A percentile compares a stretch with the other conserved stretches of the same genome.
phyloP scores from a whole-genome alignment of 2,797 vertebrate species.

The Pangasius djambal region DNA sequence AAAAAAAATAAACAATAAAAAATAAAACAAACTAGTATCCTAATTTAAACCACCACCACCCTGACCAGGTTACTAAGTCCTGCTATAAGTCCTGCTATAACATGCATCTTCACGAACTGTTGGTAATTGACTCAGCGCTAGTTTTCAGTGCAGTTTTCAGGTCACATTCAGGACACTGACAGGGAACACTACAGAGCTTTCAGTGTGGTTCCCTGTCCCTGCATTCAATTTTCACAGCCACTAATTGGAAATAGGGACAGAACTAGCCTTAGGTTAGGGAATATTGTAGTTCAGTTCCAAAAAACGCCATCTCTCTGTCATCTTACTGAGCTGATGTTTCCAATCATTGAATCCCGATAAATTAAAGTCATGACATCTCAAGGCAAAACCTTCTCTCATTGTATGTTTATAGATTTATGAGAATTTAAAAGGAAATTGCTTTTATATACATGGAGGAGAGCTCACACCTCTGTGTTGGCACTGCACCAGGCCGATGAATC shows the following conservation, averaged over 20 bases:
- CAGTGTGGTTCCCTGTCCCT: background rate
- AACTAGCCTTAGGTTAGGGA: background rate
- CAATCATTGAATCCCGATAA: constrained; percentile 20
- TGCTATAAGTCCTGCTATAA: background rate
- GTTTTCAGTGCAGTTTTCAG: background rate
- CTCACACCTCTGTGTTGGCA: constrained; percentile 24
- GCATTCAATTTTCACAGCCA: background rate
- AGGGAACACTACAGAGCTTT: background rate
- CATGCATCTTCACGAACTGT: background rate
- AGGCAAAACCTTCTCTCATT: background rate
- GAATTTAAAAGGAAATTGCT: constrained; percentile 31
- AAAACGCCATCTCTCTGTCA: constrained; percentile 16
- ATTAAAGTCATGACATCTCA: constrained; percentile 24
- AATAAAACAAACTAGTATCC: background rate
- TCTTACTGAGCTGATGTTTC: constrained; percentile 35
- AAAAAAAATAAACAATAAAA: background rate
- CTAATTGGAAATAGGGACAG: background rate
- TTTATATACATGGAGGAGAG: constrained; percentile 15
- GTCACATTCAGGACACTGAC: background rate
- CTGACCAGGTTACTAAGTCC: background rate
- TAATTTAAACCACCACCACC: background rate
- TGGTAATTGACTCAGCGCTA: background rate
- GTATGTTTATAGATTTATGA: constrained; percentile 39
- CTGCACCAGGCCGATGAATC: constrained; percentile 46
- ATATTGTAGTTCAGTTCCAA: background rate